Conservation (phyloP, 2,888 invertebrate species). For the Drosophila nr. perissopoda region DNA sequence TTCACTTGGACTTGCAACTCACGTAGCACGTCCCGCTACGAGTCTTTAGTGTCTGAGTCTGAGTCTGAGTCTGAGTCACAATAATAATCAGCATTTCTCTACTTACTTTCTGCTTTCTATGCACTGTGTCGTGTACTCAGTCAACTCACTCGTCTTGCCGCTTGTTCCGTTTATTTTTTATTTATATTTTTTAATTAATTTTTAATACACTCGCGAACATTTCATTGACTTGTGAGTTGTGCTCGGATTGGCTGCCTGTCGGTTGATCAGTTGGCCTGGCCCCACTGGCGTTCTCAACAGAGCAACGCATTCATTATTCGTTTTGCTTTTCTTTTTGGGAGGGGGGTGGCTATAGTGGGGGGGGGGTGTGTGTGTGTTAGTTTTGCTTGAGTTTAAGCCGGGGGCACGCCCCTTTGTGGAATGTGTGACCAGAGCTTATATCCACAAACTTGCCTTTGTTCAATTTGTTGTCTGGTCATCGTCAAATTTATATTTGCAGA, state of each 20-base stretch:
- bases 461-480: slow-evolving; percentile 58
- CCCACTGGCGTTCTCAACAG: not conserved
- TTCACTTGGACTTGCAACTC: slow-evolving; percentile 43
- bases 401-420: slow-evolving; percentile 50
- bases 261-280: not conserved
- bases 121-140: not conserved
- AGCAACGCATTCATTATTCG: slow-evolving; percentile 37
- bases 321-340: slow-evolving; percentile 13
- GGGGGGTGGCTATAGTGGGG: slow-evolving; percentile 1
- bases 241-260: slow-evolving; percentile 17
- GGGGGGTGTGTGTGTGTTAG: not conserved
- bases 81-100: slow-evolving; percentile 67
- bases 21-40: slow-evolving; percentile 52
- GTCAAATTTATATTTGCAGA: slow-evolving; percentile 48
- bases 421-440: slow-evolving; percentile 40
- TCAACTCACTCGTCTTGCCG: slow-evolving; percentile 11
- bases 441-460: slow-evolving; percentile 12
- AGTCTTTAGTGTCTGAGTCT: slow-evolving; percentile 7
- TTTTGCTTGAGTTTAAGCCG: slow-evolving; percentile 34
- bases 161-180: slow-evolving; percentile 13
- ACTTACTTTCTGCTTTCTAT: slow-evolving; percentile 54
- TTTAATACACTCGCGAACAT: slow-evolving; percentile 49
- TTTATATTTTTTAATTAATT: slow-evolving; percentile 64
- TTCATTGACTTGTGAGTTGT: slow-evolving; percentile 45
- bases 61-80: slow-evolving; percentile 12